phyloP scores from a whole-genome alignment of 2,113 vertebrate species.

The Myanophis thanlyinensis region DNA sequence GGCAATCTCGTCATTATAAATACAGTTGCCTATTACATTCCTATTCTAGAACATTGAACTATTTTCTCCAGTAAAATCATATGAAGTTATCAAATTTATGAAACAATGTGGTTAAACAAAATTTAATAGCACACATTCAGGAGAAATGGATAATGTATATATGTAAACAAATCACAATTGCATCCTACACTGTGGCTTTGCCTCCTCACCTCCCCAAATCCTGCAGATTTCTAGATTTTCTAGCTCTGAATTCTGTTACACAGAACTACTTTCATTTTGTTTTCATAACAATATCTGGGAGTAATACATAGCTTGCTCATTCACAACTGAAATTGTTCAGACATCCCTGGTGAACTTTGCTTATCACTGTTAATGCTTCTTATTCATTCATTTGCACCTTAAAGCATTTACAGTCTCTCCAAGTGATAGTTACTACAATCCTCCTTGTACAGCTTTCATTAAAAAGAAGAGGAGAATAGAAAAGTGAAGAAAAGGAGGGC shows the following conservation, averaged over 20 bases:
- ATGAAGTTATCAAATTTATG: background rate
- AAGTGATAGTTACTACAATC: conserved; percentile 11
- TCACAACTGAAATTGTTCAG: background rate
- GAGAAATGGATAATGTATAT: background rate
- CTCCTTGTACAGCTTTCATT: conserved; percentile 12
- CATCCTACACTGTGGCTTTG: background rate
- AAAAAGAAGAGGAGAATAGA: conserved; percentile 20
- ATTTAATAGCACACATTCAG: background rate
- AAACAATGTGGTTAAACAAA: background rate
- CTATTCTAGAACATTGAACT: background rate
- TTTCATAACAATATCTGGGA: background rate
- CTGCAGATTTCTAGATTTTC: background rate
- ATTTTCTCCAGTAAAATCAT: background rate
- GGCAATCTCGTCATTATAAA: background rate
- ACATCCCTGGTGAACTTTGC: background rate
- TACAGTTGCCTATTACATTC: background rate
- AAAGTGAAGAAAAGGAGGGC: conserved; percentile 27
- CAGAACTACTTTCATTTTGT: background rate
- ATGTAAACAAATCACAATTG: background rate
- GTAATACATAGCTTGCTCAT: background rate
- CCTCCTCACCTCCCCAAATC: background rate
- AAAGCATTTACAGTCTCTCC: background rate
- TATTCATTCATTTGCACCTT: conserved; percentile 23
- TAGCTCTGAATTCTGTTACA: no score
- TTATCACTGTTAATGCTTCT: background rate